These are phyloP conservation scores for Lasioglossum zephyrum DNA, from an alignment of 2,888 invertebrate species.

Conservation along the genomic window DNA sequence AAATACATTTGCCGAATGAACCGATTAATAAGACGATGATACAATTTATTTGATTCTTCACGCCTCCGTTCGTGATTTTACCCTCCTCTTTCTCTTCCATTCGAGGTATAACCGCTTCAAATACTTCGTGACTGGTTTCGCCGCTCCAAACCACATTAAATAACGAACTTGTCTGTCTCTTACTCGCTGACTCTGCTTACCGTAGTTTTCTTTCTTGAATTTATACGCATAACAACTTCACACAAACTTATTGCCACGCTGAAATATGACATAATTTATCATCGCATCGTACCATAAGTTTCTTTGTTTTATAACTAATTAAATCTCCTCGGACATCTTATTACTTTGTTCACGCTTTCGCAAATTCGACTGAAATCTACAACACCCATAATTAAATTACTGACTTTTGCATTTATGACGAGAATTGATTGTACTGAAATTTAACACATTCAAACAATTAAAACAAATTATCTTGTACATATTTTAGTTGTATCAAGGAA, in stretches of 20 bases:
- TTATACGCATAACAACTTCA: not conserved
- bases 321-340: not conserved
- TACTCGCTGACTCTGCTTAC: not conserved
- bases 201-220: not conserved
- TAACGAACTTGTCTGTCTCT: not conserved
- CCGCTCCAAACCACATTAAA: not conserved
- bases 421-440: too few relatives aligned
- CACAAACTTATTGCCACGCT: not conserved
- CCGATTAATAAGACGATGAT: not conserved
- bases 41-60: constrained; percentile 10
- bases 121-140: constrained; percentile 2
- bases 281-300: not conserved
- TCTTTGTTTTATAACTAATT: not conserved
- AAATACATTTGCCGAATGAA: not conserved
- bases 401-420: too few relatives aligned
- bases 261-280: not conserved
- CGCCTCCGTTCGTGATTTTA: not conserved
- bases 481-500: not conserved
- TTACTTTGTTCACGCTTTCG: not conserved
- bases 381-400: not conserved
- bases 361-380: not conserved
- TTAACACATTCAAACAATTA: not conserved
- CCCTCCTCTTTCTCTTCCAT: not conserved
- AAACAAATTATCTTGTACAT: not conserved
- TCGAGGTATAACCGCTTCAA: not conserved